phyloP scores from a whole-genome alignment of 2,797 vertebrate species.

The Lepus oiostolus region DNA sequence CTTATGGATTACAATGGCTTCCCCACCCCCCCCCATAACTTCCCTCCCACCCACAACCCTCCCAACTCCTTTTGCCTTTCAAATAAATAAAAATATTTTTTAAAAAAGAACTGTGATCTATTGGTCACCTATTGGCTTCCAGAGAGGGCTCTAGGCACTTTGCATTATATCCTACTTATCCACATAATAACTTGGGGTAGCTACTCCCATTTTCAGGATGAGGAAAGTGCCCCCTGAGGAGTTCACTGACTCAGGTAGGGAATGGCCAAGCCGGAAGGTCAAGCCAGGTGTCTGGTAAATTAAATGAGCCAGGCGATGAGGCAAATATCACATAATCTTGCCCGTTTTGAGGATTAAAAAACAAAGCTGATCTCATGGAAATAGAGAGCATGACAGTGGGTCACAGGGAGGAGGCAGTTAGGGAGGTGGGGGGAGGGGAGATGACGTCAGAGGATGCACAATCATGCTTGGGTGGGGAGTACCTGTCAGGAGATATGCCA shows the following conservation, averaged over 20 bases:
- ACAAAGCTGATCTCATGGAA: not conserved
- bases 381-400: not conserved
- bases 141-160: not conserved
- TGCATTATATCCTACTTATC: constrained; percentile 56
- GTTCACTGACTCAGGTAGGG: not conserved
- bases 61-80: too few species aligned
- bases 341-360: not conserved
- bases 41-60: too few species aligned
- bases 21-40: too few species aligned
- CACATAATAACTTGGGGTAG: not conserved
- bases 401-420: not conserved
- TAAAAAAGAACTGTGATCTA: not conserved
- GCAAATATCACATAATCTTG: not conserved
- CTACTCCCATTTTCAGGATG: not conserved
- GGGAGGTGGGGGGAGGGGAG: not conserved
- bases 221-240: not conserved
- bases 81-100: too few species aligned
- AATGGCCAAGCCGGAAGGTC: not conserved
- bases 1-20: too few species aligned
- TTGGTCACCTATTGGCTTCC: not conserved
- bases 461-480: not conserved
- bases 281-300: not conserved
- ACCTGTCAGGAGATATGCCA: not conserved
- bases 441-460: not conserved
- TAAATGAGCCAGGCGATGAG: not conserved